Percentiles rank a stretch among this genome's conserved stretches.
These are phyloP conservation scores for Hypena proboscidalis DNA, from an alignment of 2,888 invertebrate genomes.

Conservation along the genomic window DNA sequence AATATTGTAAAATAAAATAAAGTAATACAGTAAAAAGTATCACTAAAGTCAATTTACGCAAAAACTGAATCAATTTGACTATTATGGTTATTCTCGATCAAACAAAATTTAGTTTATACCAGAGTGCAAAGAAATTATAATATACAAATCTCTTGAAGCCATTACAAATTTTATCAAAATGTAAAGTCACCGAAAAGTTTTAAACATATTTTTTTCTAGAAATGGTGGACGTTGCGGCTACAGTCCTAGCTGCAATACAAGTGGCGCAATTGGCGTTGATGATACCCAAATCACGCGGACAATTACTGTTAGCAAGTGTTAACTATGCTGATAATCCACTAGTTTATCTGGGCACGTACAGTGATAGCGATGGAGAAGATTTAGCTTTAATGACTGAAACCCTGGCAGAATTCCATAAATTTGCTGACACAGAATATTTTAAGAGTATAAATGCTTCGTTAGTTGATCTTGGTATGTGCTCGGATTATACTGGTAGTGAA, in stretches of 20 bases:
- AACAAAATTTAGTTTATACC: no score
- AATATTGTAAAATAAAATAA: no score
- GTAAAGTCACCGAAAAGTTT: no score
- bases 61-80: no score
- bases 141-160: no score
- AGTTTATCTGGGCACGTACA: conserved; percentile 15
- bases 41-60: no score
- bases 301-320: conserved; percentile 10
- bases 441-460: conserved; percentile 31
- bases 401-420: conserved; percentile 42
- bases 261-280: background rate
- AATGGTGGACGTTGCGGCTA: background rate
- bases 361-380: conserved; percentile 30
- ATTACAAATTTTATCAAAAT: no score
- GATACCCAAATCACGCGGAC: conserved; percentile 3
- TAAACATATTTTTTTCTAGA: background rate
- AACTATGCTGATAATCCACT: conserved; percentile 42
- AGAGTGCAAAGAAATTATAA: no score
- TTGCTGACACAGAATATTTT: conserved; percentile 45
- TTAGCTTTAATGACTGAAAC: conserved; percentile 33
- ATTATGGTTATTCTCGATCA: no score
- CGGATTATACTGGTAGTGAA: conserved; percentile 8
- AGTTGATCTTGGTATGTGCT: conserved; percentile 41
- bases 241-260: background rate
- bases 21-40: no score